Evolutionary conservation across 2,113 vertebrate species (phyloP).

Genomic region (Eptesicus fuscus): DNA sequence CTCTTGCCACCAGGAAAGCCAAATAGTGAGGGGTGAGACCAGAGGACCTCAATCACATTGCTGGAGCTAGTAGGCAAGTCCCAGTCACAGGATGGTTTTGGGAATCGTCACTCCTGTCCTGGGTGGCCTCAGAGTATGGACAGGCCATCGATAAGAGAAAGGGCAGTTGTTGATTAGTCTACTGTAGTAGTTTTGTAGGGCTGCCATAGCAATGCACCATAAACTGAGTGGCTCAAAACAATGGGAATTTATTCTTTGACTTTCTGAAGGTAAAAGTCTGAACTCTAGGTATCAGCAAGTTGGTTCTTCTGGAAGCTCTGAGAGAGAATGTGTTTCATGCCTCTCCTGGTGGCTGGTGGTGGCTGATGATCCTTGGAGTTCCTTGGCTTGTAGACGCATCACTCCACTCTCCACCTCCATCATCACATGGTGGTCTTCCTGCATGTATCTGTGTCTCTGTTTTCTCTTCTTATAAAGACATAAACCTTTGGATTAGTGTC

Average conservation of each 20-base stretch:
- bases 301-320: not conserved
- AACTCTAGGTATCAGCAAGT: not conserved
- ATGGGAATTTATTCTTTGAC: not conserved
- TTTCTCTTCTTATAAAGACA: not conserved
- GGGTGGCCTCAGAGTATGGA: not conserved
- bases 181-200: not conserved
- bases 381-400: not conserved
- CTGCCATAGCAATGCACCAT: not conserved
- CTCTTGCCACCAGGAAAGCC: not conserved
- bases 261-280: not conserved
- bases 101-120: not conserved
- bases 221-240: not conserved
- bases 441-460: not conserved
- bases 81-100: not conserved
- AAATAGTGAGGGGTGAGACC: not conserved
- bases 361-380: not conserved
- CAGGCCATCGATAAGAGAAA: not conserved
- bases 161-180: not conserved
- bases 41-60: not conserved
- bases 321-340: too few relatives aligned
- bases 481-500: not conserved
- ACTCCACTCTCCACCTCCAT: not conserved
- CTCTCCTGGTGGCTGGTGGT: not conserved
- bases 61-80: not conserved
- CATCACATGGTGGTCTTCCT: accelerated